phyloP scores from a whole-genome alignment of 1,140 invertebrate species.

The Bombyx mandarina region DNA sequence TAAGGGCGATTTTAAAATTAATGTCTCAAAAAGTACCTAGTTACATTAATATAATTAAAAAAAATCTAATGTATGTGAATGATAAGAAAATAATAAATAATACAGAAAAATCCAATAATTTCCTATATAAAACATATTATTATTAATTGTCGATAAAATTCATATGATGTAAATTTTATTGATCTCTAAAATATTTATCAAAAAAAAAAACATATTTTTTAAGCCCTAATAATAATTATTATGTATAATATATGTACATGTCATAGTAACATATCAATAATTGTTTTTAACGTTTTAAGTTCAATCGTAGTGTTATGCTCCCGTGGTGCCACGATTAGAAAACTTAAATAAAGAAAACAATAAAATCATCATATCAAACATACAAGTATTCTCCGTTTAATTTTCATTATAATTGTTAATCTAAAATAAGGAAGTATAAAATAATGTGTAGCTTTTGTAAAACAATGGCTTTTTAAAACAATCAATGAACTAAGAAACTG shows the following conservation, averaged over 20 bases:
- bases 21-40: too few relatives aligned
- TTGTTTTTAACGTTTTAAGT: constrained; percentile 3
- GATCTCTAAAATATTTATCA: too few relatives aligned
- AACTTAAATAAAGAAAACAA: constrained; percentile 9
- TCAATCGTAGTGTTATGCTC: constrained; percentile 20
- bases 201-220: too few relatives aligned
- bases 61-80: too few relatives aligned
- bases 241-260: constrained; percentile 18
- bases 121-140: too few relatives aligned
- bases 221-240: too few relatives aligned
- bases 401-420: not conserved
- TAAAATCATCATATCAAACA: not conserved
- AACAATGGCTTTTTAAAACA: not conserved
- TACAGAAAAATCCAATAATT: too few relatives aligned
- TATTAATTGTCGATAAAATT: not conserved
- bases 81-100: too few relatives aligned
- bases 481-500: not conserved
- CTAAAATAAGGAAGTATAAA: not conserved
- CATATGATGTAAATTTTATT: too few relatives aligned
- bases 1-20: too few relatives aligned
- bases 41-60: too few relatives aligned
- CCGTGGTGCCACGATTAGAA: constrained; percentile 36
- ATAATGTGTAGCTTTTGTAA: constrained; percentile 26
- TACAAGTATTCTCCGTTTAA: not conserved
- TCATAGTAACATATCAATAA: constrained; percentile 37